These are phyloP conservation scores for Sus cebifrons DNA, from an alignment of 2,797 vertebrate genomes.

Conservation along the genomic window DNA sequence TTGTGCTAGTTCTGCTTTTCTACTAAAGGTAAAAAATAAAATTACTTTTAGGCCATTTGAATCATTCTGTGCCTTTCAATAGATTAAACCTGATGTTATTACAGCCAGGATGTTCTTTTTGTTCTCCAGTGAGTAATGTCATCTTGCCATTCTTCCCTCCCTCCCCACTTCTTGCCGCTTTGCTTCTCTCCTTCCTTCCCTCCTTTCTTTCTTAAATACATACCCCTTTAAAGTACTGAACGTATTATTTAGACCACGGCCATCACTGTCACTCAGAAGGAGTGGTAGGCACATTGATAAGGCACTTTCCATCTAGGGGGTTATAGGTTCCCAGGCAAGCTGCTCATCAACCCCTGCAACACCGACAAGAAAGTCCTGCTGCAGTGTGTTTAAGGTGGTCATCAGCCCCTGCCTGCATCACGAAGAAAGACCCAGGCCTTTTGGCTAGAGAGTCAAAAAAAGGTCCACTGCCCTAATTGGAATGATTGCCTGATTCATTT, in stretches of 20 bases:
- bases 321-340: not conserved
- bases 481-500: constrained; percentile 56
- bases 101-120: not conserved
- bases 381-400: not conserved
- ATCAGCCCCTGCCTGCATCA: not conserved
- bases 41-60: constrained; percentile 36
- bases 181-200: not conserved
- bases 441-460: not conserved
- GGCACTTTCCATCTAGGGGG: not conserved
- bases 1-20: constrained; percentile 54
- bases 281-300: not conserved
- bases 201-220: not conserved
- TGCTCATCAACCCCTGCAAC: not conserved
- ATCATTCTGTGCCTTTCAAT: constrained; percentile 45
- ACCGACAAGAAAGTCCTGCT: not conserved
- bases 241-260: not conserved
- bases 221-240: not conserved
- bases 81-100: not conserved
- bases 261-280: not conserved
- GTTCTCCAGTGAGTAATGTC: not conserved
- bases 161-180: not conserved
- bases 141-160: not conserved
- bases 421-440: not conserved
- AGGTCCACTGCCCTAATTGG: not conserved
- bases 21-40: constrained; percentile 50